A percentile compares a stretch with the other conserved stretches of the same genome.
These are phyloP conservation scores for Acromyrmex heyeri DNA, from an alignment of 1,140 invertebrate species.

Conservation along the genomic window DNA sequence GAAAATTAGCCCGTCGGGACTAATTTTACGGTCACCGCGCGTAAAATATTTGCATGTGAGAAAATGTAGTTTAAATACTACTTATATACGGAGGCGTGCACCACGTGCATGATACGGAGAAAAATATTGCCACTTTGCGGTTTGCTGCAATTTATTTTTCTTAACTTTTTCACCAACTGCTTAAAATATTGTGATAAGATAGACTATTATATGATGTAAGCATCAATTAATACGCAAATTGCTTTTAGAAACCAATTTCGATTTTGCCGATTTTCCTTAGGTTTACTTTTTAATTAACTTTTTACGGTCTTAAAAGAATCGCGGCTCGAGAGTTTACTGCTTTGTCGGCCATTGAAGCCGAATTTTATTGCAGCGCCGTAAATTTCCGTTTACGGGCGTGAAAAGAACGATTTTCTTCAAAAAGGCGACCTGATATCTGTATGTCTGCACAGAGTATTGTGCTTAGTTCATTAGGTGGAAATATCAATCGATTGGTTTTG, in stretches of 20 bases:
- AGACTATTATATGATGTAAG: neutral
- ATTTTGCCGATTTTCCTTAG: conserved; percentile 16
- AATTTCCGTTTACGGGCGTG: conserved; percentile 40
- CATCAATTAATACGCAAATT: neutral
- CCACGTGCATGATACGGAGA: conserved; percentile 53
- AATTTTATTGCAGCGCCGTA: conserved; percentile 50
- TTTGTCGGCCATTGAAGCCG: conserved; percentile 3
- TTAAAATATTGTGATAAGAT: neutral
- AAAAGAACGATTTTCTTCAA: conserved; percentile 50
- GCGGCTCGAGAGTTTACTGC: conserved; percentile 4
- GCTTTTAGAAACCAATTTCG: neutral
- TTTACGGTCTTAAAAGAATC: conserved; percentile 63
- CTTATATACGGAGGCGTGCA: conserved; percentile 24
- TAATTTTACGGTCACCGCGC: conserved; percentile 66
- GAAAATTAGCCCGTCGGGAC: conserved; percentile 69
- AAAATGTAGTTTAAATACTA: conserved; percentile 61
- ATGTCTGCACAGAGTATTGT: neutral
- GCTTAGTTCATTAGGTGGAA: conserved; percentile 47
- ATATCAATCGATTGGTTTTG: conserved; percentile 35
- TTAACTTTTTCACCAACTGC: conserved; percentile 47
- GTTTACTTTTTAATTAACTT: conserved; percentile 73
- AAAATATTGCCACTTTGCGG: conserved; percentile 57
- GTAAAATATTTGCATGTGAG: conserved; percentile 52
- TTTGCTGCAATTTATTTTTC: conserved; percentile 60
- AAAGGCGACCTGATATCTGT: conserved; percentile 14